Conservation (phyloP, 2,888 invertebrate species). For the Criorhina ranunculi region DNA sequence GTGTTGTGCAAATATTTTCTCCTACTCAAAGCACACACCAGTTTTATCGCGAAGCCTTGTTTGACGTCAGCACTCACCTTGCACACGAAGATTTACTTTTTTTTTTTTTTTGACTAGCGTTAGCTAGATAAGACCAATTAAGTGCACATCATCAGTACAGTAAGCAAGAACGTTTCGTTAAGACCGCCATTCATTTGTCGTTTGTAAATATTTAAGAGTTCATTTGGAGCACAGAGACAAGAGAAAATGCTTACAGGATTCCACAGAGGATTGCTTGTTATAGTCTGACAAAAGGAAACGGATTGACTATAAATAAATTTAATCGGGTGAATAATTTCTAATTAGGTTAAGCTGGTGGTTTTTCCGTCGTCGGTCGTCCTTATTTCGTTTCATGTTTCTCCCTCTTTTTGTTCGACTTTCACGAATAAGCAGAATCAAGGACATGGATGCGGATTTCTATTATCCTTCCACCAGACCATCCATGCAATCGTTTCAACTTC, state of each 20-base stretch:
- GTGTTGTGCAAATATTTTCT: slow-evolving; percentile 53
- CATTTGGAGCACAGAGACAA: neutral
- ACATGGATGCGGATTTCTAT: neutral
- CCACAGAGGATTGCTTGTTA: too few relatives aligned
- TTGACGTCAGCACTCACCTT: slow-evolving; percentile 57
- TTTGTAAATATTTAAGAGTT: slow-evolving; percentile 8
- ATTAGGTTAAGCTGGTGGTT: neutral
- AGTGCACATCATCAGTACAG: neutral
- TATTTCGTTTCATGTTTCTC: too few relatives aligned
- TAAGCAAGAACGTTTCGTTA: neutral
- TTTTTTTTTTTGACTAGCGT: slow-evolving; percentile 24
- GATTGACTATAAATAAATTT: neutral
- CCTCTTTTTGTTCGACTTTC: too few relatives aligned
- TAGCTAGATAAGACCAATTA: slow-evolving; percentile 38
- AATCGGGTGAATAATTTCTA: slow-evolving; percentile 5
- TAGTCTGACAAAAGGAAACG: too few relatives aligned
- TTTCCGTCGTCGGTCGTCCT: too few relatives aligned
- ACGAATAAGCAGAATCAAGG: neutral
- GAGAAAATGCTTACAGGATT: neutral
- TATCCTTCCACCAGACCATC: neutral
- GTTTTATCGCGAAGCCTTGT: slow-evolving; percentile 32
- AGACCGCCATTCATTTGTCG: slow-evolving; percentile 3
- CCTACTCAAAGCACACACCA: slow-evolving; percentile 25
- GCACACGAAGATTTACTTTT: neutral
- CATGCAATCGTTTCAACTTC: neutral